Conservation (phyloP, 2,113 vertebrate species). For the Chinchilla lanigera region DNA sequence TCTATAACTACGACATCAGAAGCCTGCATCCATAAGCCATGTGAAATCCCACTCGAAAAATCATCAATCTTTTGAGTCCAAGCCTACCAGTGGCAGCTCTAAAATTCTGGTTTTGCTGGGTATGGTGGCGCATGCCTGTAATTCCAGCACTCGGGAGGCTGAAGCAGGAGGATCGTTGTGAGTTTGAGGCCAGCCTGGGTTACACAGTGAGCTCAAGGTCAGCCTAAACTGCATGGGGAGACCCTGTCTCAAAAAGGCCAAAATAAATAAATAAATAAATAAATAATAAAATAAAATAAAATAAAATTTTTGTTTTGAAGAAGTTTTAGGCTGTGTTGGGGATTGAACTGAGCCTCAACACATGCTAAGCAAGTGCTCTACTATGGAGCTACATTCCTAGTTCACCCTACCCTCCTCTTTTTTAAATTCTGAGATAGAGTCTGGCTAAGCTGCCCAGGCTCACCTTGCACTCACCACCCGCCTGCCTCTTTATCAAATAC, state of each 20-base stretch:
- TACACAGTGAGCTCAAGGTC: too few species aligned
- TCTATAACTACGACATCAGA: constrained; percentile 10
- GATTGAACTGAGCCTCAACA: not conserved
- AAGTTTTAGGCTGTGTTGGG: not conserved
- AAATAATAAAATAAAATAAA: too few species aligned
- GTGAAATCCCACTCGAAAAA: not conserved
- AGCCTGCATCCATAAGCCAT: not conserved
- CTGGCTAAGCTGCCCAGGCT: not conserved
- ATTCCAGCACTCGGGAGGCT: too few species aligned
- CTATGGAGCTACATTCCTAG: not conserved
- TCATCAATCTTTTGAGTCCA: not conserved
- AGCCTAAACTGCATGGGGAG: too few species aligned
- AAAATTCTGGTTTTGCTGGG: constrained; percentile 47
- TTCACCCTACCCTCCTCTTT: not conserved
- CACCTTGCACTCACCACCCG: not conserved
- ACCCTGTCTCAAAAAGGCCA: too few species aligned
- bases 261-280: too few species aligned
- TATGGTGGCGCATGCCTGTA: too few species aligned
- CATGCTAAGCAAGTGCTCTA: not conserved
- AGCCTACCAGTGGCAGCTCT: not conserved
- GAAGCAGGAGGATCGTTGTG: too few species aligned
- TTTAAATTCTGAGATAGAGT: not conserved
- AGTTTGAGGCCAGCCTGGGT: too few species aligned
- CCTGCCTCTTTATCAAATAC: not conserved
- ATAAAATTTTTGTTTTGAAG: constrained; percentile 45